Evolutionary conservation across 2,888 invertebrate species (phyloP), one percentile per base, ranked within the genome.

Genomic region (Spialia ferax): DNA sequence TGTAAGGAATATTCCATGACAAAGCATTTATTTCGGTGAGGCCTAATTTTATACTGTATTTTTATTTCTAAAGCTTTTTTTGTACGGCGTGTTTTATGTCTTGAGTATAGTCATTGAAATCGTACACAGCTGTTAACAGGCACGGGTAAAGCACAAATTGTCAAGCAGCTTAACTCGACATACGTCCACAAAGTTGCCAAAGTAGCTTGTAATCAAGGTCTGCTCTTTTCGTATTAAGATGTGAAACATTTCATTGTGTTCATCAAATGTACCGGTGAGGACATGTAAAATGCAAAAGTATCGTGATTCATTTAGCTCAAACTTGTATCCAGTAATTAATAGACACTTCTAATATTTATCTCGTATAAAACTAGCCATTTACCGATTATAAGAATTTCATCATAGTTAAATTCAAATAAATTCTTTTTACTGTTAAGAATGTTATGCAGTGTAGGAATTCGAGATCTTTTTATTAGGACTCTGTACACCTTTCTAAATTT

Each of bases 101-200:
- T 65, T 54, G 56, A 55, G 38, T 66, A 20, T 61, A 55, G 57
- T 22, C 22, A 52, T 22, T 65, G 35, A 59, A 65, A 50, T 38
- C 48, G 48, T 54, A 35, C 73, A 74, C 78, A 73, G 77, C 77
- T 74, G 67, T 69, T 75, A 75, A 71, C 75, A 67, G 75, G 72
- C 69, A 50, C 72, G 71, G 71, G 71, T 74, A 73, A 78, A 81
- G 88, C 88, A 88, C 88, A 87, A 88, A 85, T 38, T 77, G 75
- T 77, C 80, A 74, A 75, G 80, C 80, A 81, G 84, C 81, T 83
- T 83, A 81, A 38, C 76, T 84, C 81, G 84, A 89, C 84, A 79
- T 83, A 87, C 93, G 93, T 93, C 93, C 93, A 86, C 82, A 74
- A 87, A 87, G 92, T 88, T 93, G 93, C 93, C 93, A 93, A 93